Percentiles rank a stretch among this genome's conserved stretches.
Evolutionary conservation across 2,797 vertebrate genomes (phyloP).

Genomic region (Ptychadena robeensis): DNA sequence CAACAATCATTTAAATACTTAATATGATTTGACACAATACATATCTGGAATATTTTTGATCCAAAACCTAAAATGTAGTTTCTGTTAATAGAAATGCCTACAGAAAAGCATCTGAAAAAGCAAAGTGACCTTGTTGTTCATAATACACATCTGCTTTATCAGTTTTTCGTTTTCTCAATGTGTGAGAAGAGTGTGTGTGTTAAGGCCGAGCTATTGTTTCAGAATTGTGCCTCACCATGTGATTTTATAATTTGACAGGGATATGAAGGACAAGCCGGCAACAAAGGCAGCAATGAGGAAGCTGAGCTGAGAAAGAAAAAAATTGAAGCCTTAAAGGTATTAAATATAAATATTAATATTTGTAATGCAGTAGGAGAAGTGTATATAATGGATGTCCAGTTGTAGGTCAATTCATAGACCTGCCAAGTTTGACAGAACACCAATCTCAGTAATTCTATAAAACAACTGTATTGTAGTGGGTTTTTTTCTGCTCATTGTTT

Average conservation of each 20-base stretch:
- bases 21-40: too few species aligned
- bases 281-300: conserved; percentile 87
- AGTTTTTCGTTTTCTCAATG: neutral
- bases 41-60: too few species aligned
- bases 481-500: too few species aligned
- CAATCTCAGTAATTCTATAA: neutral
- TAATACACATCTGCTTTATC: too few species aligned
- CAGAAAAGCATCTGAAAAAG: too few species aligned
- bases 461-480: too few species aligned
- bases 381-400: neutral
- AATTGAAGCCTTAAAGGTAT: conserved; percentile 89
- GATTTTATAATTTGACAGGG: conserved; percentile 74
- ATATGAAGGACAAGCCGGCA: conserved; percentile 82
- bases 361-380: too few species aligned
- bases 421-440: neutral
- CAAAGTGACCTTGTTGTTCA: too few species aligned
- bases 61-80: too few species aligned
- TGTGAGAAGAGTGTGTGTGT: neutral
- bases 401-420: neutral
- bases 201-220: neutral
- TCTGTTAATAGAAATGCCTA: too few species aligned
- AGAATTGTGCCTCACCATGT: neutral
- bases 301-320: conserved; percentile 86
- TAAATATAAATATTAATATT: neutral
- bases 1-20: too few species aligned